Percentiles rank a stretch among this genome's conserved stretches.
phyloP scores from a whole-genome alignment of 1,140 invertebrate genomes.

The Cardiocondyla obscurior region DNA sequence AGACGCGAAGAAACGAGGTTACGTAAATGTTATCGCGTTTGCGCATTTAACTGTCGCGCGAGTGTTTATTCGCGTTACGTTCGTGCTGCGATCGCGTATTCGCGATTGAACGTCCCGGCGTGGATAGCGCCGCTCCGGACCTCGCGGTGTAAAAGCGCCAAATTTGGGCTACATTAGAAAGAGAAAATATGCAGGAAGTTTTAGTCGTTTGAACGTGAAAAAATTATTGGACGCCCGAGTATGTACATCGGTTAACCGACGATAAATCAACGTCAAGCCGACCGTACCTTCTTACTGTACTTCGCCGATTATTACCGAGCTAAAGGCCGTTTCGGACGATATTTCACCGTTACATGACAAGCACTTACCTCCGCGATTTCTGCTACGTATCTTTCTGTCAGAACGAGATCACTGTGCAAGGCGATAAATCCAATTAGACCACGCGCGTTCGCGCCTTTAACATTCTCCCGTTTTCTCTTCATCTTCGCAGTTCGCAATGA shows the following conservation, averaged over 20 bases:
- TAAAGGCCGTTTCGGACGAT: slow-evolving; percentile 60
- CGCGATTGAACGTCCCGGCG: not conserved
- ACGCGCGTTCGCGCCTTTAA: not conserved
- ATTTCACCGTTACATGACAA: slow-evolving; percentile 64
- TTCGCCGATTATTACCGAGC: slow-evolving; percentile 61
- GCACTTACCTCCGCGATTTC: slow-evolving; percentile 58
- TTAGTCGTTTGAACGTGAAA: slow-evolving; percentile 8
- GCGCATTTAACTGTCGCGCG: slow-evolving; percentile 44
- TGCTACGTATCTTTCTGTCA: slow-evolving; percentile 15
- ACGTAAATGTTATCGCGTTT: slow-evolving; percentile 63
- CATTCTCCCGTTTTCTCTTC: not conserved
- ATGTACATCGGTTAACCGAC: not conserved
- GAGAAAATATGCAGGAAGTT: not conserved
- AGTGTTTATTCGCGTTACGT: slow-evolving; percentile 10
- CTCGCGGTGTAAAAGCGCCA: not conserved
- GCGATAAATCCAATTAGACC: slow-evolving; percentile 32
- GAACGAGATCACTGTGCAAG: not conserved
- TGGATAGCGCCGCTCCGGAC: not conserved
- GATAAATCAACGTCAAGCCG: slow-evolving; percentile 65
- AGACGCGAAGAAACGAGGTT: slow-evolving; percentile 61
- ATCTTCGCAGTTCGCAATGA: not conserved
- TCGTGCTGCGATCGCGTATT: not conserved
- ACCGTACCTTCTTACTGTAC: slow-evolving; percentile 42
- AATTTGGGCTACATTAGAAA: not conserved
- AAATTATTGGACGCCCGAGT: slow-evolving; percentile 39